A percentile compares a stretch with the other conserved stretches of the same genome.
Conservation (phyloP, 1,140 invertebrate species). For the Micrasema longulum region DNA sequence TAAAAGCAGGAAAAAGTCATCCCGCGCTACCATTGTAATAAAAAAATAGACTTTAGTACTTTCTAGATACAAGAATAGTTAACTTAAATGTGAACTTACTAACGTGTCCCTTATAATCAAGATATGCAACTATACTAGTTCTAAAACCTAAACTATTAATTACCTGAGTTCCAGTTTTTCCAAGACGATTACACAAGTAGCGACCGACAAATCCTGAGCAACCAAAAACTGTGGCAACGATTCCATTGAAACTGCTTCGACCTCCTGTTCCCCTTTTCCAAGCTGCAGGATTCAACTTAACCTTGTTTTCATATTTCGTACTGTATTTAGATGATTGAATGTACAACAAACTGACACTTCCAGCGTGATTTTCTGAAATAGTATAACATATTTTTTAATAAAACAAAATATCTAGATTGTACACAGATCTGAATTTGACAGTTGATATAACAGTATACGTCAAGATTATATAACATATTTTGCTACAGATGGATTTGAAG, state of each 20-base stretch:
- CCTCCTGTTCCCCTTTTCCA: conserved; percentile 92
- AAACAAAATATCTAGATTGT: conserved; percentile 10
- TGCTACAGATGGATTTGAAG: neutral
- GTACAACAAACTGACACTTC: conserved; percentile 40
- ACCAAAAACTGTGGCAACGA: conserved; percentile 98
- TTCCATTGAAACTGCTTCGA: conserved; percentile 94
- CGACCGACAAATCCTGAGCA: conserved; percentile 88
- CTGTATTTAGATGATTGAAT: conserved; percentile 54
- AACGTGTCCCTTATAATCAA: too few relatives aligned
- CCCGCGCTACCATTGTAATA: too few relatives aligned
- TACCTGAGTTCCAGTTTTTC: conserved; percentile 88
- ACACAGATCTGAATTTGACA: conserved; percentile 29
- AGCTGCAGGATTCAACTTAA: conserved; percentile 69
- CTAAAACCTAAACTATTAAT: conserved; percentile 1
- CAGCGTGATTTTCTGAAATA: conserved; percentile 48
- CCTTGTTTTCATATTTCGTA: conserved; percentile 58
- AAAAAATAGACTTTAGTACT: too few relatives aligned
- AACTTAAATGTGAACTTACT: too few relatives aligned
- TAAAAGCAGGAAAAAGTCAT: too few relatives aligned
- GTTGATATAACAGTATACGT: conserved; percentile 22
- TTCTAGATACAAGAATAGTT: too few relatives aligned
- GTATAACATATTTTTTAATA: neutral
- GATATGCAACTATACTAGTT: too few relatives aligned
- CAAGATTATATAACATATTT: conserved; percentile 29
- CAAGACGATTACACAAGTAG: conserved; percentile 88